Base-by-base conservation (phyloP, 2,113 vertebrate species). In the Arothron firmamentum region DNA sequence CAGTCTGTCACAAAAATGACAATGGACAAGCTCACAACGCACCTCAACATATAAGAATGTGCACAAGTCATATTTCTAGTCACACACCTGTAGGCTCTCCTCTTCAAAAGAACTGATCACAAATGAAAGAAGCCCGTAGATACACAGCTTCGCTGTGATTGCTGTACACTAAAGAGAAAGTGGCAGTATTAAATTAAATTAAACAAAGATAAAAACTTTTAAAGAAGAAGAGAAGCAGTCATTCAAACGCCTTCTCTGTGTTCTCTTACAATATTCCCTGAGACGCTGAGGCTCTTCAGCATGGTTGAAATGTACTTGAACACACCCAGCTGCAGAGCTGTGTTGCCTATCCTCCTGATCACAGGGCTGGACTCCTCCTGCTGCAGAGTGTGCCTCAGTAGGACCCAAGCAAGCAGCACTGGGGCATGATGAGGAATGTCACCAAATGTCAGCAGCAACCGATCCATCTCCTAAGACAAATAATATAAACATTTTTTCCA, bases 61-160 rank as follows among this genome's bases (percentile, higher is more conserved):
- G 6, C 25, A 12, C 9, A 46, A 20, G 1, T 1, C 13, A 21
- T 9, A 12, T 51, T 17, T 11, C 42, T 68, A 63, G 43, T 5
- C 14, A 55, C 66, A 23, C 73, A 99, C 97, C 92, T 99, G 96
- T 53, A 97, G 92, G 78, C 93, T 94, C 59, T 98, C 95, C 51
- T 96, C 91, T 65, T 99, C 97, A 87, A 98, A 89, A 0, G 95
- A 95, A 0, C 93, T 97, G 56, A 99, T 86, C 41, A 94, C 94
- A 48, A 98, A 98, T 6, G 95, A 98, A 1, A 98, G 92, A 18
- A 98, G 94, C 7, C 96, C 95, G 1, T 98, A 98, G 70, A 97
- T 75, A 18, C 96, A 98, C 94, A 98, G 93, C 74, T 94, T 95
- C 0, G 95, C 95, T 0, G 97, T 98, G 82, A 94, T 98, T 55